Percentiles rank a stretch among this genome's conserved stretches.
Evolutionary conservation across 1,140 invertebrate genomes (phyloP).

Genomic region (Archivesica marissinica): DNA sequence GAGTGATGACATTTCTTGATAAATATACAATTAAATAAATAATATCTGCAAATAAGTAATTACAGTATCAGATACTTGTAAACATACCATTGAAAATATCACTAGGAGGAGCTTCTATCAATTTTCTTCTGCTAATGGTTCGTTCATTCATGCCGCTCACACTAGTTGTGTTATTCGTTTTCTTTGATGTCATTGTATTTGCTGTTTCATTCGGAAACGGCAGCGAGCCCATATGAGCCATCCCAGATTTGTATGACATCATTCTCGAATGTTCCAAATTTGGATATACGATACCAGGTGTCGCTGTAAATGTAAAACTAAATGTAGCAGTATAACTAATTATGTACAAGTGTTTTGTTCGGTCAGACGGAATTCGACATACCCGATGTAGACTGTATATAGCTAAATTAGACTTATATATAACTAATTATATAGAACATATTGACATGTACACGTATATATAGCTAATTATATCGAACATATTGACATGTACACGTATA

Average conservation of each 20-base stretch:
- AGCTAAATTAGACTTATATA: no score
- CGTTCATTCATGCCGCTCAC: conserved; percentile 36
- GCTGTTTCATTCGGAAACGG: conserved; percentile 42
- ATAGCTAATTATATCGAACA: no score
- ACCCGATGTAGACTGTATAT: no score
- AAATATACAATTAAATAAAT: no score
- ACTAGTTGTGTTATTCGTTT: conserved; percentile 6
- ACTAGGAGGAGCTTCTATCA: conserved; percentile 24
- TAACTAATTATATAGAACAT: no score
- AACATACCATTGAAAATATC: conserved; percentile 15
- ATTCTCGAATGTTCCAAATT: conserved; percentile 35
- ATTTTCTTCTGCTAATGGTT: conserved; percentile 45
- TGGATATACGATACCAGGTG: conserved; percentile 50
- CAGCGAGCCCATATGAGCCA: neutral
- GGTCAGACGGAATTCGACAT: no score
- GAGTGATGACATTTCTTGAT: no score
- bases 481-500: no score
- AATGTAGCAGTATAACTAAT: no score
- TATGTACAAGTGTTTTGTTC: no score
- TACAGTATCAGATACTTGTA: neutral
- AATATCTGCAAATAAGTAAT: no score
- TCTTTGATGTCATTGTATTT: neutral
- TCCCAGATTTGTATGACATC: conserved; percentile 25
- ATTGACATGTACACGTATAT: no score
- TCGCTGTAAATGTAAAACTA: conserved; percentile 13